phyloP scores from a whole-genome alignment of 2,888 invertebrate species.

The Cloeon dipterum region DNA sequence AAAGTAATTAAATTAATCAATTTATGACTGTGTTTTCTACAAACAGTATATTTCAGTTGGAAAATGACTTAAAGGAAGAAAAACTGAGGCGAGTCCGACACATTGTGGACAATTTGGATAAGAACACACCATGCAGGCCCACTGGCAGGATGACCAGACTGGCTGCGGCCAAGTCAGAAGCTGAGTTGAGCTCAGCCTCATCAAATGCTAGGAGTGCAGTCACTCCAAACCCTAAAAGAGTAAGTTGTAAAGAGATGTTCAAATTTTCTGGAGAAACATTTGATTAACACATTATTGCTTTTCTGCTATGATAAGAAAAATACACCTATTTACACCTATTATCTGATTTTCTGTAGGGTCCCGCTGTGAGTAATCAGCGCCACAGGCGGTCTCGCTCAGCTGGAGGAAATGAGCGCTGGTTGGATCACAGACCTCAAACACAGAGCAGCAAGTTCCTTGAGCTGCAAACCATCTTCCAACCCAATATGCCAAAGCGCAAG shows the following conservation, averaged over 20 bases:
- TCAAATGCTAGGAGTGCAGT: not conserved
- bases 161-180: not conserved
- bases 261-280: too few species aligned
- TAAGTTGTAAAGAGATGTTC: too few species aligned
- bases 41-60: slow-evolving; percentile 15
- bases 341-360: slow-evolving; percentile 34
- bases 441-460: slow-evolving; percentile 31
- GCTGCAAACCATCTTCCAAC: slow-evolving; percentile 75
- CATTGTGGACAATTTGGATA: slow-evolving; percentile 24
- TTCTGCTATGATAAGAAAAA: too few species aligned
- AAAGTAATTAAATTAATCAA: slow-evolving; percentile 16
- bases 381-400: slow-evolving; percentile 65
- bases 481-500: slow-evolving; percentile 55
- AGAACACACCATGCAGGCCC: too few species aligned
- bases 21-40: not conserved
- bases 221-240: slow-evolving; percentile 26
- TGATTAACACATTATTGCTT: too few species aligned
- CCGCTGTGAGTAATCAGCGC: slow-evolving; percentile 43
- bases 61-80: slow-evolving; percentile 33
- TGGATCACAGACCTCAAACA: slow-evolving; percentile 68
- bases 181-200: not conserved
- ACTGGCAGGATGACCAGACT: not conserved
- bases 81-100: slow-evolving; percentile 34
- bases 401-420: slow-evolving; percentile 46
- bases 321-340: too few species aligned